Base-by-base conservation (phyloP, 1,140 invertebrate species). In the Drosophila serrata region DNA sequence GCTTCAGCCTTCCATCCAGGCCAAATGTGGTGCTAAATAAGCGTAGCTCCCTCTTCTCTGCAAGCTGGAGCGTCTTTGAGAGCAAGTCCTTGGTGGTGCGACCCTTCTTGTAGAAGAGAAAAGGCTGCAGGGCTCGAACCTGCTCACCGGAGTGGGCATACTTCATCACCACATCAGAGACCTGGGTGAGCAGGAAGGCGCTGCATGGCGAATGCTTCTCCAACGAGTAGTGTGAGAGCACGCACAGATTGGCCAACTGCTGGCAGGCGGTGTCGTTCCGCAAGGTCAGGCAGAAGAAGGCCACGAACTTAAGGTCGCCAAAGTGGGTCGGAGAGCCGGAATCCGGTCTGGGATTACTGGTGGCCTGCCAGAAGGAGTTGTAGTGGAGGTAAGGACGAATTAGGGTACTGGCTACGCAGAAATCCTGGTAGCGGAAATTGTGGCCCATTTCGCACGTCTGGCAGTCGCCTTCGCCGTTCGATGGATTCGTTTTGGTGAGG, bases 221-320 rank as follows among this genome's bases (percentile, higher is more conserved):
- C 64, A 93, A 31, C 6, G 85, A 86, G 31, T 82, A 95, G 40
- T 96, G 91, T 2, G 94, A 94, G 27, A 96, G 79, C 0, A 94
- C 93, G 82, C 96, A 97, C 84, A 96, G 93, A 92, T 97, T 97
- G 4, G 94, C 94, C 37, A 97, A 90, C 56, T 95, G 91, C 90
- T 96, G 95, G 80, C 96, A 97, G 7, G 95, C 88, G 12, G 72
- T 91, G 17, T 65, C 62, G 51, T 91, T 92, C 6, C 77, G 56
- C 8, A 93, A 29, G 3, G 80, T 77, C 60, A 92, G 45, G 29
- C 92, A 93, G 48, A 93, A 92, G 59, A 93, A 92, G 11, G 85
- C 90, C 37, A 92, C 81, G 37, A 92, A 93, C 72, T 92, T 92
- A 2, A 93, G 75, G n/a, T 93, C 79, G 0, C 82, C 80, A 56